Base-by-base conservation (phyloP, 2,888 invertebrate species). In the Aporophyla lueneburgensis region DNA sequence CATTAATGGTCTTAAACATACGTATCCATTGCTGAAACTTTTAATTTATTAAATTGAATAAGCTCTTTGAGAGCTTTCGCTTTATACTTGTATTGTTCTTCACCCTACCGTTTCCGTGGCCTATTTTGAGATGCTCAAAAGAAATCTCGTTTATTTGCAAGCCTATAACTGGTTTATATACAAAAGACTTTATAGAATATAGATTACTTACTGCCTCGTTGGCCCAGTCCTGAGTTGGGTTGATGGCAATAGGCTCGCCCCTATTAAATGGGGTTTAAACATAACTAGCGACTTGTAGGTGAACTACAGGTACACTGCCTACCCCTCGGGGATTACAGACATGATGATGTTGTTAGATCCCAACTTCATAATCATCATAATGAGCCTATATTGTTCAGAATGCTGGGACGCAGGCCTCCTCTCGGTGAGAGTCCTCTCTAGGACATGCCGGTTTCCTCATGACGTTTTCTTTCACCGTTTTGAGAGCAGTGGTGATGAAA, bases 31-130 rank as follows among this genome's bases (percentile, higher is more conserved):
- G 72, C 68, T 56, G 16, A 68, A 81, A 86, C 76, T 74, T 85
- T 71, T 66, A 82, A 87, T 78, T 81, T 82, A 73, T 68, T 58
- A 70, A 82, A 82, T 74, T 74, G 33, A 82, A 81, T 76, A 70
- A 75, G 67, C 62, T 59, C 24, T 76, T 56, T 56, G 62, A 65
- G 40, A 61, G 43, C 33, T 14, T 33, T 33, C 14, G 24, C 16
- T 67, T 70, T 69, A 61, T 66, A 67, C 46, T 79, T 63, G 43
- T 68, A 81, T 74, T 81, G 27, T 81, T 81, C 54, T 33, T 54
- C 66, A 68, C 62, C 67, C 70, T 75, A 56, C 12, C 27, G 59
- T 59, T 70, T 70, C 62, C 62, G 69, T 66, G 66, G 49, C 85
- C 82, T 67, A 81, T 75, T 81, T 81, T 33, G n/a, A 40, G 24